Percentiles rank a stretch among this genome's conserved stretches.
Evolutionary conservation across 2,888 invertebrate genomes (phyloP).

Genomic region (Diaprepes abbreviatus): DNA sequence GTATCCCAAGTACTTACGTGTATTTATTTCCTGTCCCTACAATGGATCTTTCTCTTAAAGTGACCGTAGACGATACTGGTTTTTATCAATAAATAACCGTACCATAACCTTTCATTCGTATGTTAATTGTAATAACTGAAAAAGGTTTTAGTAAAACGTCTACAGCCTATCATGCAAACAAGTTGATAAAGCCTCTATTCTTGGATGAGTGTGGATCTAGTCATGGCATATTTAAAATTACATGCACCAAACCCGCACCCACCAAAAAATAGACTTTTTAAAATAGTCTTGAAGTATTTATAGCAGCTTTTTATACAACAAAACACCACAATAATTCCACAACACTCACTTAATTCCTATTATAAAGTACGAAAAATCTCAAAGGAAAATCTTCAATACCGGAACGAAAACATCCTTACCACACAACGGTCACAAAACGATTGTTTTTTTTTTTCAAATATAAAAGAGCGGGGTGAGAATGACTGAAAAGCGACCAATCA

Average conservation of each 20-base stretch:
- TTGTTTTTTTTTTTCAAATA: constrained; percentile 33
- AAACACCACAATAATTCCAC: neutral
- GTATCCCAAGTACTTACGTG: too few species aligned
- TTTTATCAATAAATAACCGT: too few species aligned
- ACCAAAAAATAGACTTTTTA: constrained; percentile 70
- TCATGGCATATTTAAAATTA: constrained; percentile 73
- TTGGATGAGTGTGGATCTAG: constrained; percentile 87
- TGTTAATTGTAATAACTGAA: too few species aligned
- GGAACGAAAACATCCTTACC: constrained; percentile 1
- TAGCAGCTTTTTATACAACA: neutral
- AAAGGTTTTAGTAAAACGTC: too few species aligned
- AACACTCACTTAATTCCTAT: neutral
- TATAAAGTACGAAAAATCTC: neutral
- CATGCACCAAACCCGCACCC: constrained; percentile 84
- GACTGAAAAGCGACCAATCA: constrained; percentile 10
- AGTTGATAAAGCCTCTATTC: constrained; percentile 64
- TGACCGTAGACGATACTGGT: too few species aligned
- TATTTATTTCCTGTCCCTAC: too few species aligned
- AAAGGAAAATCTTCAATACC: neutral
- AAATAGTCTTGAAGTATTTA: too few species aligned
- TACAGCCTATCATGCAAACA: too few species aligned
- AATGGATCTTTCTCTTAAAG: too few species aligned
- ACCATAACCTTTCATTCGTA: too few species aligned
- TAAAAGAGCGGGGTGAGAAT: neutral
- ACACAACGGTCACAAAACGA: constrained; percentile 22